These are phyloP conservation scores for Platalea minor DNA, from an alignment of 2,797 vertebrate genomes.

Conservation along the genomic window DNA sequence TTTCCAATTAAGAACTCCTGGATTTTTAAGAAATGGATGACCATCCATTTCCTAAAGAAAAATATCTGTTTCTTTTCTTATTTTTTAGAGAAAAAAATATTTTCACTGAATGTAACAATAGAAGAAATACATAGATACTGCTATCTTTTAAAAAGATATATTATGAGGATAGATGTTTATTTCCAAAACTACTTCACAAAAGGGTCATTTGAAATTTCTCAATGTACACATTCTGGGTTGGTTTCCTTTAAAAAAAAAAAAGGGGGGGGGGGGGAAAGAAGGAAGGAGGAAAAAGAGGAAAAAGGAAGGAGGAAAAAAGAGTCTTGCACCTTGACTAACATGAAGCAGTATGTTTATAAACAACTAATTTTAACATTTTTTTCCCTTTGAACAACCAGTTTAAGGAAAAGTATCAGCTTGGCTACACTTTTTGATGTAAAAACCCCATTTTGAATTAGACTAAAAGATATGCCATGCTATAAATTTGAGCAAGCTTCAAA, in stretches of 20 bases:
- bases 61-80: neutral
- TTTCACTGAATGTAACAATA: neutral
- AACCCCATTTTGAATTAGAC: neutral
- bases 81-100: neutral
- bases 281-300: no score
- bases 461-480: neutral
- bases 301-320: neutral
- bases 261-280: no score
- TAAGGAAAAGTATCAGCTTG: neutral
- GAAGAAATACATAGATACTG: neutral
- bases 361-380: neutral
- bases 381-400: neutral
- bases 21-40: neutral
- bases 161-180: neutral
- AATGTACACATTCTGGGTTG: neutral
- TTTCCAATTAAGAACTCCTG: neutral
- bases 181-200: conserved; percentile 6
- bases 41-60: neutral
- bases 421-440: neutral
- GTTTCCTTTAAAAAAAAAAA: neutral
- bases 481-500: neutral
- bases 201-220: neutral
- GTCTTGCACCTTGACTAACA: neutral
- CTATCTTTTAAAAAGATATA: neutral
- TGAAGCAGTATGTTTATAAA: neutral